Evolutionary conservation across 2,113 vertebrate species (phyloP).

Genomic region (Malaclemys terrapin): DNA sequence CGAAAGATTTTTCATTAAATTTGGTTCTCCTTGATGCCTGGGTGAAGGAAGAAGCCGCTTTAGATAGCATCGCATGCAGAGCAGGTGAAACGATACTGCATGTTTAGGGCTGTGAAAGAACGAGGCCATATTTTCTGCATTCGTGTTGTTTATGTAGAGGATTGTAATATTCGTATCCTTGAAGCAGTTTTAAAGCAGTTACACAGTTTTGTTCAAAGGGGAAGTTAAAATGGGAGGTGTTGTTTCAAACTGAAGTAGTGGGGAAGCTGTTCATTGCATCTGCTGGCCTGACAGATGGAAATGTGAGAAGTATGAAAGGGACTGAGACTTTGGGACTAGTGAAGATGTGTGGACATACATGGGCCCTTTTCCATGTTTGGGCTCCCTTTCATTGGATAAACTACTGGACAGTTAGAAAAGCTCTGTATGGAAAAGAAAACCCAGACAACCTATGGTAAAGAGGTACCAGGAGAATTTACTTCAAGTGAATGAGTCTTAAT

Average conservation of each 20-base stretch:
- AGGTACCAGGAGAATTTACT: background rate
- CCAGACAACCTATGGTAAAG: background rate
- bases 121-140: background rate
- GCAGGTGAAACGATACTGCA: accelerated
- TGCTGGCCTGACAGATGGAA: background rate
- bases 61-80: background rate
- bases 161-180: background rate
- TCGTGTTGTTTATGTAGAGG: background rate
- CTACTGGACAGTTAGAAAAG: background rate
- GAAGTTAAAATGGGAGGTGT: background rate
- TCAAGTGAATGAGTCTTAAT: background rate
- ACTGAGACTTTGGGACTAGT: background rate
- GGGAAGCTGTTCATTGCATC: background rate
- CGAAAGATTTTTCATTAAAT: background rate
- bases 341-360: background rate
- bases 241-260: background rate
- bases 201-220: background rate
- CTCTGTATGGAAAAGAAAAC: background rate
- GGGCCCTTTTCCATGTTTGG: background rate
- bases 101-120: background rate
- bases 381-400: background rate
- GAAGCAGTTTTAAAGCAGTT: background rate
- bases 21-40: background rate
- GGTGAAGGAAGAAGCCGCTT: background rate
- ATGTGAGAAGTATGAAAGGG: background rate